Evolutionary conservation across 2,797 vertebrate species (phyloP), one percentile per base, ranked within the genome.

Genomic region (Hapalemur alaotrensis): DNA sequence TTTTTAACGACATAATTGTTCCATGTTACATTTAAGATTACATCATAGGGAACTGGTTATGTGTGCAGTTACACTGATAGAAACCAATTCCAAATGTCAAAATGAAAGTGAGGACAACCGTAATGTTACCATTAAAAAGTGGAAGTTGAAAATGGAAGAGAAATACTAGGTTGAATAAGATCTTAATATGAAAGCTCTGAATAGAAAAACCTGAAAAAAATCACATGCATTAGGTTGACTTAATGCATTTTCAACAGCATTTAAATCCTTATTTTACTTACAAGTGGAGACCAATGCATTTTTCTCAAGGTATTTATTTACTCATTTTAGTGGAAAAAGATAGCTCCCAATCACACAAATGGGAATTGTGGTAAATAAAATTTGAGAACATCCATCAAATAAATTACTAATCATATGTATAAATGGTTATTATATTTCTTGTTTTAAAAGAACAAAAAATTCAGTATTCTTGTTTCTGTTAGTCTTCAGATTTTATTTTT

Each of bases 1-100:
- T 92, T 98, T 96, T 95, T 93, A 97, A 78, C 84, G 97, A 95
- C 90, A 94, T 81, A 80, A 97, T 96, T 97, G 94, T 97, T 92
- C 83, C 85, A 95, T 9, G 95, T 95, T 98, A 95, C 89, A 81
- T 50, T 95, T 65, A 93, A 95, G 93, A 96, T 87, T 92, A 97
- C 95, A 93, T 59, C 54, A 88, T 2, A 89, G 92, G 35, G 67
- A 98, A 93, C 38, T 88, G 85, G 82, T 90, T 98, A 93, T 93
- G 41, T 93, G 83, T 87, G 80, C 63, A 95, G 82, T 94, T 97
- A 96, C 38, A 67, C 50, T 80, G 91, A 65, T 12, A 94, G 70
- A 96, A 95, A 86, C 86, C 79, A 96, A 94, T 87, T 57, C 50
- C 67, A 93, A 67, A 76, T 25, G 80, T 96, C 35, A 91, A 95